Conservation (phyloP, 2,797 vertebrate species). For the Sebastes hopkinsi region DNA sequence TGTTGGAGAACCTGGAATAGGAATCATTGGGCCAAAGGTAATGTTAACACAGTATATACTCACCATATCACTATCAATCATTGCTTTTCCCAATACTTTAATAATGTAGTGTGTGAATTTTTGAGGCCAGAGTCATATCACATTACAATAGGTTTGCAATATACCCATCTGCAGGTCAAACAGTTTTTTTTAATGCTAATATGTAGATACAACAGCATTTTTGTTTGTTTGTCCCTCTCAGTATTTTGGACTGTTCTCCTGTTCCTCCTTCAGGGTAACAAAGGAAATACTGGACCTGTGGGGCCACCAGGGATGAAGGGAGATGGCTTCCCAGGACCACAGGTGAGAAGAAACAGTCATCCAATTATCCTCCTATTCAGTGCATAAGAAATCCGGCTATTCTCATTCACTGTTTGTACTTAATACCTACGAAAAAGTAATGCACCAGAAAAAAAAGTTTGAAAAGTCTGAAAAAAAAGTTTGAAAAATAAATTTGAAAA, state of each 20-base stretch:
- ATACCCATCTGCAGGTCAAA: neutral
- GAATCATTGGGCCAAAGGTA: slow-evolving; percentile 86
- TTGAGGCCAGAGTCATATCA: neutral
- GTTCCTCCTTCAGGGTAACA: slow-evolving; percentile 78
- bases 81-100: neutral
- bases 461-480: no score
- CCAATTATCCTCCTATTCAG: neutral
- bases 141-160: neutral
- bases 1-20: slow-evolving; percentile 84
- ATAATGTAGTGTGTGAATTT: neutral
- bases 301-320: slow-evolving; percentile 84
- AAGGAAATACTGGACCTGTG: slow-evolving; percentile 78
- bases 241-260: neutral
- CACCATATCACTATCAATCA: neutral
- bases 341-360: slow-evolving; percentile 69
- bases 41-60: neutral
- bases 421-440: neutral
- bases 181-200: neutral
- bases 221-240: neutral
- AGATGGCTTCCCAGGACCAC: slow-evolving; percentile 82
- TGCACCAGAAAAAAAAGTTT: neutral
- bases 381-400: neutral
- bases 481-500: no score
- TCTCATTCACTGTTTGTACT: neutral
- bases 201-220: neutral